Evolutionary conservation across 2,113 vertebrate genomes (phyloP), one percentile per base, ranked within the genome.

Genomic region (Cebus imitator): DNA sequence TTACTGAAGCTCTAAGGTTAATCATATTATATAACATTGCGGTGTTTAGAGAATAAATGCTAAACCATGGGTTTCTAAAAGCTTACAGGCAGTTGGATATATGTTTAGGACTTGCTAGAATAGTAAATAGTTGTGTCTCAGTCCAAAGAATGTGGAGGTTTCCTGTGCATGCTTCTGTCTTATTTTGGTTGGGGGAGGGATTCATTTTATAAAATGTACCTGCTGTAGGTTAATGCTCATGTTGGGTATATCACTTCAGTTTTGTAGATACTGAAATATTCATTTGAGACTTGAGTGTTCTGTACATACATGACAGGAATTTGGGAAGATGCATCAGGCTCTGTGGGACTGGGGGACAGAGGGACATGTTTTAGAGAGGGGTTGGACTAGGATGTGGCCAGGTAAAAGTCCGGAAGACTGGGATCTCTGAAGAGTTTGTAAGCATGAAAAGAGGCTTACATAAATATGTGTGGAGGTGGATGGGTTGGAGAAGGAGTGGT

Each of bases 181-280:
- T 83, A 35, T 75, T 68, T 64, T 64, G 61, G 12, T 32, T 64
- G 61, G 61, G 95, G 70, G n/a, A 50, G 57, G 94, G 57, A 84
- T 92, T 90, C 87, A 23, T 84, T 94, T 97, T 94, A 94, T 94
- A 96, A 94, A 93, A 11, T 57, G 5, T 70, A 10, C 78, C 93
- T 96, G 72, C 96, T 97, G 75, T 48, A 95, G 73, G 95, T 88
- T 78, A 61, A 43, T 55, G 58, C 86, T 57, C 37, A 81, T 57
- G 12, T 32, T 85, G 79, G 85, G 40, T 75, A 40, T 5, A 1
- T 64, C 80, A 50, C 94, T 96, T 89, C 61, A 23, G 83, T 91
- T 78, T 92, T 96, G 52, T 83, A 78, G 76, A 81, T 73, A 48
- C 76, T 32, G 18, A 93, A 93, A 50, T 57, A 37, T 30, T 81